Evolutionary conservation across 2,113 vertebrate species (phyloP), one percentile per base, ranked within the genome.

Genomic region (Rhea pennata): DNA sequence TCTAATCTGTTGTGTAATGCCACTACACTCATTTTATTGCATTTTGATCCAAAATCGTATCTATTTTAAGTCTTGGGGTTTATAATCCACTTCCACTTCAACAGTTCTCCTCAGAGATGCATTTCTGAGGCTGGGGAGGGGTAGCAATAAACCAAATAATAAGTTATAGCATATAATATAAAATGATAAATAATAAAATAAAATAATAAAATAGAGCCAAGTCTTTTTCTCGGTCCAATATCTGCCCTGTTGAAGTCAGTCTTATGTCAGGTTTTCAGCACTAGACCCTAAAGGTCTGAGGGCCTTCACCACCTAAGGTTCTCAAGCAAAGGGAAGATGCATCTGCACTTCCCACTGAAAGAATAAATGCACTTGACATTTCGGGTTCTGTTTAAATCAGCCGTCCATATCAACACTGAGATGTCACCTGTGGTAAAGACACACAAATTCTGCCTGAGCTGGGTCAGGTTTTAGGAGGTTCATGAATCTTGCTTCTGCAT

Each of bases 21-120:
- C 3, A 0, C 44, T 40, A 40, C 29, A 5, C 10, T 36, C 0
- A 0, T 20, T 39, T 22, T 0, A 0, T 39, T 86, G 24, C 19
- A 20, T 7, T 61, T 24, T 59, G 24, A 53, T 58, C 53, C 44
- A 40, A 40, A 50, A 70, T 31, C 44, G 29, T 36, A 12, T 29
- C 2, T 8, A 40, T 33, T 65, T 90, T 56, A 8, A 70, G 46
- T 50, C 10, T 42, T 39, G 5, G 19, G 8, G 24, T 1, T 2
- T 6, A 8, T 56, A 10, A 11, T 10, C 15, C 31, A 3, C 29
- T 69, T 10, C 15, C 31, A 3, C 29, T 69, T 56, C 10, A 9
- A 15, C 16, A 6, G 22, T 17, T 39, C 36, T 64, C 27, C 62
- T 13, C 59, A 39, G n/a, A 69, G 80, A 40, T 31, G 9, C 4